Conservation (phyloP, 37 sponge, comb jelly and placozoan genomes). For the Spongilla lacustris region DNA sequence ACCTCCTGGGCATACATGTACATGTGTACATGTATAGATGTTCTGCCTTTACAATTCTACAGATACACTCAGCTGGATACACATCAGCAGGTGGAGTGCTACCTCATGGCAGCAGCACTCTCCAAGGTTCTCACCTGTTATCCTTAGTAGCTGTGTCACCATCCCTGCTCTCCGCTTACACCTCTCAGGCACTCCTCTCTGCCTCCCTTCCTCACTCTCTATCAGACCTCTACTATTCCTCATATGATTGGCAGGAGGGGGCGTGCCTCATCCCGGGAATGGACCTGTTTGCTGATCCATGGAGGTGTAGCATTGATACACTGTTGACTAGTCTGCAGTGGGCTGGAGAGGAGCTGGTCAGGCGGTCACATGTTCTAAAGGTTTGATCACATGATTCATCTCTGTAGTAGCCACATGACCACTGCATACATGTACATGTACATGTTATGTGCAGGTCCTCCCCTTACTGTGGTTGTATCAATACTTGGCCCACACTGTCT, state of each 20-base stretch:
- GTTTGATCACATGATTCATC: not conserved
- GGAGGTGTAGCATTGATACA: conserved; percentile 31
- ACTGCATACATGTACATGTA: not conserved
- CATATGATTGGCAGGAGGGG: conserved; percentile 17
- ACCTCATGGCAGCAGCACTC: conserved; percentile 56
- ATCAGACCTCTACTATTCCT: conserved; percentile 57
- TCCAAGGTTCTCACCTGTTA: conserved; percentile 39
- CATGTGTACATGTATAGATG: too few relatives aligned
- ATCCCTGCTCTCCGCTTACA: conserved; percentile 8
- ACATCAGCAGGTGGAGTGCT: conserved; percentile 61
- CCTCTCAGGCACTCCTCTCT: conserved; percentile 30
- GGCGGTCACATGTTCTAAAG: not conserved
- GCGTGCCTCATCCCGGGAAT: conserved; percentile 53
- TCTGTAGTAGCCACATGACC: not conserved
- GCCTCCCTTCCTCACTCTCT: conserved; percentile 42
- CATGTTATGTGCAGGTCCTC: conserved; percentile 63
- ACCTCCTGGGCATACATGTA: not conserved
- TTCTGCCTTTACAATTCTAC: not conserved
- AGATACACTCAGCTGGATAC: conserved; percentile 60
- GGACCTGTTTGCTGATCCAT: conserved; percentile 65
- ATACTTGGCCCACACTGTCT: conserved; percentile 49
- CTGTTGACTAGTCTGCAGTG: conserved; percentile 42
- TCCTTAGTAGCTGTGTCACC: not conserved
- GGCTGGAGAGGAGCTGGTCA: conserved; percentile 8
- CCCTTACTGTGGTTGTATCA: conserved; percentile 83